Evolutionary conservation across 2,797 vertebrate genomes (phyloP).

Genomic region (Spinus olivaceus): DNA sequence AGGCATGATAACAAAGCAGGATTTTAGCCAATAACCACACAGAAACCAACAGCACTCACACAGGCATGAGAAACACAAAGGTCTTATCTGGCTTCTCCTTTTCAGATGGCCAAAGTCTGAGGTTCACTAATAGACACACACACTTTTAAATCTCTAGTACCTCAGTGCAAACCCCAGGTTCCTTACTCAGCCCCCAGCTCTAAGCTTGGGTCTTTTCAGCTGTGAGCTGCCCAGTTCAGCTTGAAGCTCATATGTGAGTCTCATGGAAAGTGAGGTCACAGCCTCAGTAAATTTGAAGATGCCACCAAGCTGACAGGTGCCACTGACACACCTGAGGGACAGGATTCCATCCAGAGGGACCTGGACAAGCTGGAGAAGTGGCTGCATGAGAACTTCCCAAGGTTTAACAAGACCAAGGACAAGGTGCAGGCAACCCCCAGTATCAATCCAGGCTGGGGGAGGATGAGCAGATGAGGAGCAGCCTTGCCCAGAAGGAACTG

Average conservation of each 20-base stretch:
- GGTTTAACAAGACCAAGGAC: background rate
- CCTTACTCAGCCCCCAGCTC: background rate
- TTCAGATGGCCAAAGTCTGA: background rate
- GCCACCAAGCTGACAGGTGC: background rate
- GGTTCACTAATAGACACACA: background rate
- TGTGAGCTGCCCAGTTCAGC: background rate
- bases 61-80: background rate
- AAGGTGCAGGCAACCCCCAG: too few relatives aligned
- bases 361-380: background rate
- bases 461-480: background rate
- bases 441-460: background rate
- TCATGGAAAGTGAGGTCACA: background rate
- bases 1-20: background rate
- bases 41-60: background rate
- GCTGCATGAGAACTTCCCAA: fast-evolving
- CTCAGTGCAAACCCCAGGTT: background rate
- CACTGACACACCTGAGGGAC: background rate
- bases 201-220: background rate
- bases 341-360: background rate
- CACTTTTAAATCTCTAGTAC: background rate
- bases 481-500: background rate
- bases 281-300: background rate
- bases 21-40: background rate
- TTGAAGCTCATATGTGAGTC: background rate
- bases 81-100: background rate